Evolutionary conservation across 64 coral and sea anemone genomes (phyloP).

Genomic region (Montipora cactus): DNA sequence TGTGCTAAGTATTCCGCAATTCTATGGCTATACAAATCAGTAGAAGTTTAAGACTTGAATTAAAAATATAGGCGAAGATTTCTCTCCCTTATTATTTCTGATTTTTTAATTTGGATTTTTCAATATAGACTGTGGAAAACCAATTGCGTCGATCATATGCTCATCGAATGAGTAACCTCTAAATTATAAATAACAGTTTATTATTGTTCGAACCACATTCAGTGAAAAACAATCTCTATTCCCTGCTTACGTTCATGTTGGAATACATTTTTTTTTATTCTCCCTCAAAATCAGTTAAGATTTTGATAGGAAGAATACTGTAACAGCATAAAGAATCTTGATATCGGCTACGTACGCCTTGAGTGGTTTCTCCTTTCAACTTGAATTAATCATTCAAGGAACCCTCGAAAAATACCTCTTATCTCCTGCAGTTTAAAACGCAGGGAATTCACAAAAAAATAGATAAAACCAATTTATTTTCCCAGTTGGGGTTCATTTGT

Average conservation of each 20-base stretch:
- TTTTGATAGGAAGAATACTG: too few species aligned
- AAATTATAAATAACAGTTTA: constrained; percentile 30
- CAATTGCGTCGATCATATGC: background rate
- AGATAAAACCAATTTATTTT: constrained; percentile 61
- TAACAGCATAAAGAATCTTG: too few species aligned
- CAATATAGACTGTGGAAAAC: background rate
- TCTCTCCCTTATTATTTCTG: too few species aligned
- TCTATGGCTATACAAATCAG: too few species aligned
- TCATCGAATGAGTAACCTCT: constrained; percentile 4
- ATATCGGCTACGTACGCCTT: too few species aligned
- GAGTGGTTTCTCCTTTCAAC: background rate
- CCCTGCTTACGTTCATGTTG: background rate
- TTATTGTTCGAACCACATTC: background rate
- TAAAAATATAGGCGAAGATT: too few species aligned
- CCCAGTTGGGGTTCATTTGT: constrained; percentile 38
- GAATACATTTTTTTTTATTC: too few species aligned
- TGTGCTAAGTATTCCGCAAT: too few species aligned
- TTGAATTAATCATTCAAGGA: background rate
- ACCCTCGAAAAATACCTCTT: background rate
- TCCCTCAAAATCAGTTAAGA: too few species aligned
- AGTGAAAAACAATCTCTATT: background rate
- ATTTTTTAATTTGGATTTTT: too few species aligned
- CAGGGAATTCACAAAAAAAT: constrained; percentile 25
- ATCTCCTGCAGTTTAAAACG: constrained; percentile 28
- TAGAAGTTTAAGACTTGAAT: too few species aligned